Base-by-base conservation (phyloP, 2,888 invertebrate genomes). In the Pinctada fucata region DNA sequence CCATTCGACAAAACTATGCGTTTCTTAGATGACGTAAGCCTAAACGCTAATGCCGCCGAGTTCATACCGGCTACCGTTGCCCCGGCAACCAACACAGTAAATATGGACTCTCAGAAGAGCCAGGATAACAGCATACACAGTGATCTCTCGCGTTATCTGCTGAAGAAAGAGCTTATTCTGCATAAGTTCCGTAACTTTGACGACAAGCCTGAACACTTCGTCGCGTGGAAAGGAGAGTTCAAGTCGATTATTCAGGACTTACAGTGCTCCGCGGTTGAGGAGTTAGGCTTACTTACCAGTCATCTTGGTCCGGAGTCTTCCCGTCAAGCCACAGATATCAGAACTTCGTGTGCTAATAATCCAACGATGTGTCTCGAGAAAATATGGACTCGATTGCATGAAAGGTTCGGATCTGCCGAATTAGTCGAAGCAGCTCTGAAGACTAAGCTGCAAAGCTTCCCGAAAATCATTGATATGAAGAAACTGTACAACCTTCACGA, bases 401-500 rank as follows among this genome's bases (percentile, higher is more conserved):
- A 52, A 10, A 52, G 58, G 58, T 52, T 8, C 10, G 58, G 58
- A 10, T 8, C 6, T 8, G 6, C 58, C 58, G 58, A 52, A 52
- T 10, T 77, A 16, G 65, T 82, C 3, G 80, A 79, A 45, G 51
- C 77, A 13, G 69, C 76, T 16, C 52, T 84, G 45, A 79, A 75
- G 51, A 69, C 47, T n/a, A 79, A 75, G 64, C 16, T 82, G 13
- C 71, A 47, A 4, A 64, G 63, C 10, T 82, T 84, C 78, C 79
- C 82, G 1, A 81, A 70, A 71, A 49, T 83, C 6, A 63, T 31
- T 8, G 80, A 82, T 58, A 47, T 67, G 58, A 75, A 80, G 52
- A 75, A 64, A 66, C 51, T 82, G 48, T 82, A 75, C 65, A 80
- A 82, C 58, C 73, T 81, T 2, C 64, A 73, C 16, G 84, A 84